Conservation (phyloP, 2,888 invertebrate genomes). For the Amblyjoppa fuscipennis region DNA sequence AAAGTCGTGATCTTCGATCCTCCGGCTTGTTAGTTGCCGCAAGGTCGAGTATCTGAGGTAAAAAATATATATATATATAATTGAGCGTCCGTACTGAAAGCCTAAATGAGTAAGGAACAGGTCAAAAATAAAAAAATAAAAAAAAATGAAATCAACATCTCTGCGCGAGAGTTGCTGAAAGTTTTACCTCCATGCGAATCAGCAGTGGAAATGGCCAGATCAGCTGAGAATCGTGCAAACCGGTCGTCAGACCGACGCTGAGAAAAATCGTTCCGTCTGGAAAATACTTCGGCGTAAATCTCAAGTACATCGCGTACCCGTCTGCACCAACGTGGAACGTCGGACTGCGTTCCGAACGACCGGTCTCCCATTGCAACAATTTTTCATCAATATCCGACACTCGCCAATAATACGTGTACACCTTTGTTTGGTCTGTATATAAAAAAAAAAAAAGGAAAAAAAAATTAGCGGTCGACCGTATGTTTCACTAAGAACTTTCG, state of each 20-base stretch:
- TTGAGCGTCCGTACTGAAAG: too few relatives aligned
- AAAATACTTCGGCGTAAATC: slow-evolving; percentile 82
- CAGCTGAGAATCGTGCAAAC: slow-evolving; percentile 80
- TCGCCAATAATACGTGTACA: slow-evolving; percentile 84
- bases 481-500: background rate
- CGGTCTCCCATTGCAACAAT: slow-evolving; percentile 81
- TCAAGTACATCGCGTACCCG: slow-evolving; percentile 84
- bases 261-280: slow-evolving; percentile 80
- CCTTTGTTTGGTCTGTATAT: slow-evolving; percentile 65
- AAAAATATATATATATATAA: background rate
- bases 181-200: slow-evolving; percentile 80
- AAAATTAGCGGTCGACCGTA: background rate
- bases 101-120: too few relatives aligned
- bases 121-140: background rate
- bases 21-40: slow-evolving; percentile 64
- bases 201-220: slow-evolving; percentile 84
- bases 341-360: slow-evolving; percentile 81
- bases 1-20: slow-evolving; percentile 81
- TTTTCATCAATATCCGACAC: slow-evolving; percentile 81
- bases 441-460: slow-evolving; percentile 5
- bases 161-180: background rate
- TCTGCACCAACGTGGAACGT: slow-evolving; percentile 82
- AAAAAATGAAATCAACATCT: background rate
- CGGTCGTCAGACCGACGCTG: slow-evolving; percentile 83
- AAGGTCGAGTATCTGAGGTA: slow-evolving; percentile 75